These are phyloP conservation scores for Nixonia krombeini DNA, from an alignment of 1,140 invertebrate genomes.

Conservation along the genomic window DNA sequence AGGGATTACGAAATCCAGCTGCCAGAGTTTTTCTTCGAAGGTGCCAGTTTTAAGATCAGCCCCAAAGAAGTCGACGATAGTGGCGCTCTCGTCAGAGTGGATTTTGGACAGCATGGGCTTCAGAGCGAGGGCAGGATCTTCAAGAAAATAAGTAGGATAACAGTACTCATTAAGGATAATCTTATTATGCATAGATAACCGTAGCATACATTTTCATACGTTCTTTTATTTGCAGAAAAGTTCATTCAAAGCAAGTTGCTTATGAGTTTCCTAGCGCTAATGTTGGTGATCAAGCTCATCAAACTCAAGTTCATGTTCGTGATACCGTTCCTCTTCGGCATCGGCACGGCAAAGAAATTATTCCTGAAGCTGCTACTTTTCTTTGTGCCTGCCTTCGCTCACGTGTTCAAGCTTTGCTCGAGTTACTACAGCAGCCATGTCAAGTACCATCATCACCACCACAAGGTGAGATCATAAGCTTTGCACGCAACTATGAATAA, in stretches of 20 bases:
- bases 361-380: conserved; percentile 85
- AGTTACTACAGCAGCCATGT: conserved; percentile 82
- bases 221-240: conserved; percentile 76
- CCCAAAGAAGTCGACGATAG: conserved; percentile 79
- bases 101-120: conserved; percentile 74
- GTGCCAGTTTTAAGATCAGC: conserved; percentile 79
- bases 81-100: conserved; percentile 80
- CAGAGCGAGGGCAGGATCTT: conserved; percentile 74
- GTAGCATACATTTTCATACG: conserved; percentile 1
- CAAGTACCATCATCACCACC: conserved; percentile 87
- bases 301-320: conserved; percentile 84
- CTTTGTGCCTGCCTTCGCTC: conserved; percentile 83
- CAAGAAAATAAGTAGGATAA: conserved; percentile 84
- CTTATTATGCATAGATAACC: too few relatives aligned
- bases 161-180: too few relatives aligned
- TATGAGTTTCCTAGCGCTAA: conserved; percentile 79
- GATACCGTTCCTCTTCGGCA: conserved; percentile 80
- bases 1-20: conserved; percentile 80
- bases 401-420: conserved; percentile 87
- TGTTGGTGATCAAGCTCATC: conserved; percentile 85
- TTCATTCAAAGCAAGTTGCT: conserved; percentile 82
- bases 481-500: not conserved
- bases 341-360: conserved; percentile 85
- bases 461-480: conserved; percentile 56
- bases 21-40: conserved; percentile 80